A percentile compares a stretch with the other conserved stretches of the same genome.
Conservation (phyloP, 2,888 invertebrate species). For the Meganola albula region DNA sequence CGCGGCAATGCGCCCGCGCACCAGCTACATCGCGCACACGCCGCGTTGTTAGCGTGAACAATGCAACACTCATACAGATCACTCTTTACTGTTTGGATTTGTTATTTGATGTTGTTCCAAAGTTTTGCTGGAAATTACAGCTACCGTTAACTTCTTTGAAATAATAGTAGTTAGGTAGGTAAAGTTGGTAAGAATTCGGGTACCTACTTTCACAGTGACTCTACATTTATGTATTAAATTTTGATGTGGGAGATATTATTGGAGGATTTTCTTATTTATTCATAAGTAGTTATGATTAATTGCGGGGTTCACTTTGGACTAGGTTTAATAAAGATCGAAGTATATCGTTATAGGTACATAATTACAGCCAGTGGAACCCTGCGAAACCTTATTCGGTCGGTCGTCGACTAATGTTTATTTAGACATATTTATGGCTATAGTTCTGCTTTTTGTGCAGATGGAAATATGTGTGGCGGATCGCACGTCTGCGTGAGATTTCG, state of each 20-base stretch:
- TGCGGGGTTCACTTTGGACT: too few relatives aligned
- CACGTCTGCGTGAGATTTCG: conserved; percentile 78
- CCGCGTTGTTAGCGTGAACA: conserved; percentile 58
- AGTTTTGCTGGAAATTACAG: too few relatives aligned
- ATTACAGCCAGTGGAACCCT: conserved; percentile 51
- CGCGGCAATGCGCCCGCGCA: conserved; percentile 28
- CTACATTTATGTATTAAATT: too few relatives aligned
- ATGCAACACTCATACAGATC: conserved; percentile 45
- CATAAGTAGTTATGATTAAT: too few relatives aligned
- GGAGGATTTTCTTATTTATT: too few relatives aligned
- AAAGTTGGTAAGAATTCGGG: too few relatives aligned
- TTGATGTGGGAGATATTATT: too few relatives aligned
- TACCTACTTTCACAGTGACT: too few relatives aligned
- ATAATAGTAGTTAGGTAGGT: too few relatives aligned
- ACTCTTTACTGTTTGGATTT: conserved; percentile 44
- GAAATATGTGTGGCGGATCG: conserved; percentile 79
- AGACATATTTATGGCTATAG: conserved; percentile 79
- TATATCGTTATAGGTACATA: too few relatives aligned
- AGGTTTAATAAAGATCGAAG: too few relatives aligned
- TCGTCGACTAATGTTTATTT: conserved; percentile 75
- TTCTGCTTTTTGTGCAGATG: conserved; percentile 76
- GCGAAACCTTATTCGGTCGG: conserved; percentile 53
- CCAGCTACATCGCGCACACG: conserved; percentile 33
- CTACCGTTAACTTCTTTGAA: too few relatives aligned
- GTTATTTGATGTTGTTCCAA: conserved; percentile 11